Evolutionary conservation across 1,140 invertebrate species (phyloP), one percentile per base, ranked within the genome.

Genomic region (Limonius californicus): DNA sequence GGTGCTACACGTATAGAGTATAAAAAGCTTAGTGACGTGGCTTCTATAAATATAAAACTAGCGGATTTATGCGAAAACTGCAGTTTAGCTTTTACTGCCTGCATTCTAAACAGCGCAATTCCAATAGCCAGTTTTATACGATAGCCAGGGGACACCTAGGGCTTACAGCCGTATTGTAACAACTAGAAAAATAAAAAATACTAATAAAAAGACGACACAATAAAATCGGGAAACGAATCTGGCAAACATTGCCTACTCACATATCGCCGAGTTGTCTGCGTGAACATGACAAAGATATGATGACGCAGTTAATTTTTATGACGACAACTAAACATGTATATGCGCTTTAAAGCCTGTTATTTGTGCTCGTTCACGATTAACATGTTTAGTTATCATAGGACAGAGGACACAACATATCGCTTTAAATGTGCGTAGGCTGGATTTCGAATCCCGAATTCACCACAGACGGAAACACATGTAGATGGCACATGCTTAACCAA

Each of bases 201-300:
- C 50, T 50, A 61, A 61, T 54, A 56, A 62, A 62, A 32, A 54
- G 54, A 57, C 39, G 43, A 57, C 14, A 62, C 60, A 62, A 56
- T 56, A 57, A 50, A 62, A 62, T 62, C 60, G 60, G 60, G 60
- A 62, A 62, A 62, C 60, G 60, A 62, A 62, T 54, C 54, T 35
- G 54, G 15, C 54, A 56, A 30, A 56, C 9, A 56, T 35, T 54
- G 66, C 70, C 68, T 71, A 72, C 72, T 71, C 72, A 73, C 70
- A 72, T 72, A 70, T 68, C 64, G 69, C 69, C 69, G 70, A 67
- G 67, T 70, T 70, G 63, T 72, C 72, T 73, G 72, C 66, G 61
- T 50, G 45, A 73, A 73, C 65, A 70, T 68, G 16, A 70, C 65
- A 70, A 60, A 68, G 67, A 73, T 66, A 64, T 68, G 65, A 67